Evolutionary conservation across 2,888 invertebrate species (phyloP), one percentile per base, ranked within the genome.

Genomic region (Lobophora halterata): DNA sequence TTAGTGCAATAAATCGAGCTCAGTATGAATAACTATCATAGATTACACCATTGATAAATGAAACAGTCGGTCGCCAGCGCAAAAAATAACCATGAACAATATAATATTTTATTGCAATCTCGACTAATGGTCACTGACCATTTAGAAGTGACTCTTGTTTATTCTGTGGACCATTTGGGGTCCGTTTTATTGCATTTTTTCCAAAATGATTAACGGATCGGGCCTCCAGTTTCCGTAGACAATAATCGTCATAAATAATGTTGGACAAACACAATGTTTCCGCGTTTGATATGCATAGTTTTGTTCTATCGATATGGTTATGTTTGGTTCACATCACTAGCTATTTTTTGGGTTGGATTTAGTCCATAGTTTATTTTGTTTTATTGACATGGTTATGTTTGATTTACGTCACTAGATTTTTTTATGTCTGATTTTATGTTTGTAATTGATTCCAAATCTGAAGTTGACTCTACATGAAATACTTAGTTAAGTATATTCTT

Each of bases 41-140:
- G 85, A 85, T 85, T 82, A 83, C 71, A 45, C 54, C 52, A 79
- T 82, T 85, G 86, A 86, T 85, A 81, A 82, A 86, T 83, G 80
- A 66, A 65, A 62, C 72, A 69, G 70, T 70, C 75, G 69, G 77
- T 77, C 70, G 68, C 69, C 32, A 27, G 38, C 54, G 62, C 51
- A 66, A 74, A 78, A 79, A 75, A 60, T 45, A 49, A 51, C 63
- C 55, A 76, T 80, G 81, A 83, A 86, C 81, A 85, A 49, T 66
- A 67, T 71, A 69, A 57, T 13, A 29, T 43, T 43, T 43, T 43
- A 43, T 43, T 37, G 37, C 33, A 38, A 28, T 19, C 19, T 6
- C 13, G 25, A 24, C 28, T 43, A 27, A 27, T 20, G 25, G 20
- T 8, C 16, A 37, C 57, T 69, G 70, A 67, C 70, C 68, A 61